A percentile compares a stretch with the other conserved stretches of the same genome.
Evolutionary conservation across 1,140 invertebrate genomes (phyloP).

Genomic region (Drosophila ananassae): DNA sequence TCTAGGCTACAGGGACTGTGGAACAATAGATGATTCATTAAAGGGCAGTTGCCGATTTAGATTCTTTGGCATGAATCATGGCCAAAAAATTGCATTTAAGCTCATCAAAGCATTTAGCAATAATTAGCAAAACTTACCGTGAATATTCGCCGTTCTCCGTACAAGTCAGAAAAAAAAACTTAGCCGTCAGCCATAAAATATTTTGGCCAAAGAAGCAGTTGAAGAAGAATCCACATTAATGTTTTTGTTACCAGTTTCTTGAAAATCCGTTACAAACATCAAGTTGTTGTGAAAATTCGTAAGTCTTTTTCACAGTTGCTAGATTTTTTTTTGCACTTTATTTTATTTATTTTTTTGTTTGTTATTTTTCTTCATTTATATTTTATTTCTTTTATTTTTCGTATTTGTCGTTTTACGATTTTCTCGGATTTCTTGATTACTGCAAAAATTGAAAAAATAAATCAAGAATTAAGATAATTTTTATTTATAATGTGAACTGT

Average conservation of each 20-base stretch:
- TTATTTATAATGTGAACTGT: background rate
- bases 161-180: background rate
- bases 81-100: conserved; percentile 1
- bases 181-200: conserved; percentile 12
- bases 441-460: conserved; percentile 2
- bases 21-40: conserved; percentile 15
- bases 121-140: conserved; percentile 44
- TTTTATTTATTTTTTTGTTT: conserved; percentile 9
- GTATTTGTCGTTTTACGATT: conserved; percentile 8
- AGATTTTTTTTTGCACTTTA: conserved; percentile 46
- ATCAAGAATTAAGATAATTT: conserved; percentile 11
- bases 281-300: conserved; percentile 71
- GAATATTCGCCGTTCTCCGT: conserved; percentile 9
- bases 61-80: conserved; percentile 18
- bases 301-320: conserved; percentile 58
- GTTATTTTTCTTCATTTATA: conserved; percentile 17
- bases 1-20: background rate
- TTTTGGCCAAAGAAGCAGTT: conserved; percentile 18
- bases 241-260: conserved; percentile 45
- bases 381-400: conserved; percentile 17
- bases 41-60: conserved; percentile 9
- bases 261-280: conserved; percentile 66
- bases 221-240: conserved; percentile 49
- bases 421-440: conserved; percentile 29
- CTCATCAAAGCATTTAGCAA: conserved; percentile 34